These are phyloP conservation scores for Drosophila kohkoa DNA, from an alignment of 1,140 invertebrate genomes.

Conservation along the genomic window DNA sequence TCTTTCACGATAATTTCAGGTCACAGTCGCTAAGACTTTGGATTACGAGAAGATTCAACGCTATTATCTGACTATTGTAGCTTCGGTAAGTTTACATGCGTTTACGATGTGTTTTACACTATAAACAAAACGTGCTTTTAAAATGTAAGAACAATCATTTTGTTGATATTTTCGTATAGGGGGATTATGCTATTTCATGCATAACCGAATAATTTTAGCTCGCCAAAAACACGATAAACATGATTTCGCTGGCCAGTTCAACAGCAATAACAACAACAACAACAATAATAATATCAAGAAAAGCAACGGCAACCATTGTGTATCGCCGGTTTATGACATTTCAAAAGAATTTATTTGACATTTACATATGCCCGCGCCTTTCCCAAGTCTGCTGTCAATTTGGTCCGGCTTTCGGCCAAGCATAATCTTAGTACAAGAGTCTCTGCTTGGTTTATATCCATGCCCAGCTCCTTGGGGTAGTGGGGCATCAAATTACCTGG, in stretches of 20 bases:
- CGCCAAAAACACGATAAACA: slow-evolving; percentile 11
- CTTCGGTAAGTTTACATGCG: slow-evolving; percentile 90
- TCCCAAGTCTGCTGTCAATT: slow-evolving; percentile 28
- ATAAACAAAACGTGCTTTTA: slow-evolving; percentile 2
- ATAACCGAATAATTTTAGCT: slow-evolving; percentile 2
- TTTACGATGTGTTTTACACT: not conserved
- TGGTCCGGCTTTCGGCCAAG: slow-evolving; percentile 9
- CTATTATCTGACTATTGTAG: slow-evolving; percentile 95
- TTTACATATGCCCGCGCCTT: slow-evolving; percentile 40
- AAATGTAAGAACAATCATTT: not conserved
- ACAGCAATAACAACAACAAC: slow-evolving; percentile 6
- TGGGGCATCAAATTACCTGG: slow-evolving; percentile 39
- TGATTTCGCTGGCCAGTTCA: slow-evolving; percentile 11
- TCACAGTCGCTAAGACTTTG: slow-evolving; percentile 94
- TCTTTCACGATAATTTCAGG: slow-evolving; percentile 67
- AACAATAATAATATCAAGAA: not conserved
- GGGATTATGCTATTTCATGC: not conserved
- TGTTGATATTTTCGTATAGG: not conserved
- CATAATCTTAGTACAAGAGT: not conserved
- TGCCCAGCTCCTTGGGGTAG: slow-evolving; percentile 13
- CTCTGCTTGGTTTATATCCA: slow-evolving; percentile 24
- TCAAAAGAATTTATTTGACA: slow-evolving; percentile 60
- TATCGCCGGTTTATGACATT: slow-evolving; percentile 56
- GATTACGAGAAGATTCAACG: slow-evolving; percentile 96
- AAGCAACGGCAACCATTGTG: slow-evolving; percentile 27